A percentile compares a stretch with the other conserved stretches of the same genome.
Conservation (phyloP, 2,888 invertebrate species). For the Rhamnusium bicolor region DNA sequence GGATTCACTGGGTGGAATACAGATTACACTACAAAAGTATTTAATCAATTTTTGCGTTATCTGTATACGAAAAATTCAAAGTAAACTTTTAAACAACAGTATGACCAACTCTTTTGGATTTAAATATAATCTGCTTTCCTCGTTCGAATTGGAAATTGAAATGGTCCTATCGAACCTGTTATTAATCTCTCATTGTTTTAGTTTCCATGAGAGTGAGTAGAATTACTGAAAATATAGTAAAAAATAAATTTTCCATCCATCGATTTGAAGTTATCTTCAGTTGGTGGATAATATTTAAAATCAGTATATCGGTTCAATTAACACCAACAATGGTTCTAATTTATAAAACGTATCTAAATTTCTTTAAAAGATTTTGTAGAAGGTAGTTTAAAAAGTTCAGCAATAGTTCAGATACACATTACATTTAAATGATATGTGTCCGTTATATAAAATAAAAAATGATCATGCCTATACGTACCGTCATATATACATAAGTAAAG, state of each 20-base stretch:
- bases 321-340: too few species aligned
- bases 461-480: too few species aligned
- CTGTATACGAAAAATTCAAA: conserved; percentile 15
- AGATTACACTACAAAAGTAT: conserved; percentile 23
- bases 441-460: too few species aligned
- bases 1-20: neutral
- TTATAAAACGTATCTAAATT: too few species aligned
- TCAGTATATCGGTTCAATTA: too few species aligned
- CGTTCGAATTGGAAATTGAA: neutral
- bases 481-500: too few species aligned
- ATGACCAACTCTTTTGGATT: neutral
- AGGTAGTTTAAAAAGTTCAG: too few species aligned
- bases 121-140: neutral
- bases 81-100: neutral
- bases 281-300: too few species aligned
- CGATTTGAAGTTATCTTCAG: neutral
- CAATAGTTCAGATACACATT: too few species aligned
- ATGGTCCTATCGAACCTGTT: conserved; percentile 3
- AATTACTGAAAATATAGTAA: neutral
- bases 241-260: neutral
- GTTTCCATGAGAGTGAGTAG: neutral
- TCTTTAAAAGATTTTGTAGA: too few species aligned
- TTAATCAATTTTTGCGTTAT: conserved; percentile 13
- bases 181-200: conserved; percentile 4
- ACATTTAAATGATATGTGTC: too few species aligned